Percentiles rank a stretch among this genome's conserved stretches.
These are phyloP conservation scores for Trypoxylus dichotomus DNA, from an alignment of 1,140 invertebrate species.

Conservation along the genomic window DNA sequence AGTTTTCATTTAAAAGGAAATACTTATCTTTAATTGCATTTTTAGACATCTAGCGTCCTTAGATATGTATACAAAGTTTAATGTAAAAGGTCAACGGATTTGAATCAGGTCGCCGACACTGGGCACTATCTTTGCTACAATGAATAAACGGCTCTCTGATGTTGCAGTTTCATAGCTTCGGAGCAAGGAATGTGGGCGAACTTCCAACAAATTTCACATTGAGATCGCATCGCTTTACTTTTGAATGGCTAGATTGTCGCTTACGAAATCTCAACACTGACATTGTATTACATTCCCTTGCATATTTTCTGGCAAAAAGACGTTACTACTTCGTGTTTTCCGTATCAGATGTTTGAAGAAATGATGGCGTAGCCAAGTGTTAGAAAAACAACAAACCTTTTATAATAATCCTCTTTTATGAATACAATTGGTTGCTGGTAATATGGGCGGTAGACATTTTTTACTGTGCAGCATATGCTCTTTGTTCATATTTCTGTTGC, in stretches of 20 bases:
- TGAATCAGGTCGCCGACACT: neutral
- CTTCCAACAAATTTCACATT: neutral
- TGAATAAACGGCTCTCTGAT: constrained; percentile 3
- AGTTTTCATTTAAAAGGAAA: no score
- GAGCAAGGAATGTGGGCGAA: neutral
- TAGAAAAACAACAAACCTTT: no score
- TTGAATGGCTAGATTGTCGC: neutral
- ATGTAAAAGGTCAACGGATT: neutral
- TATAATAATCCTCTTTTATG: no score
- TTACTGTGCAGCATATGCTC: no score
- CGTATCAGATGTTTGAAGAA: no score
- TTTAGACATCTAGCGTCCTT: neutral
- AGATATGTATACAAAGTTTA: neutral
- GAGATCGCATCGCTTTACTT: neutral
- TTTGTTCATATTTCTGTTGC: no score
- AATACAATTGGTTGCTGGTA: no score
- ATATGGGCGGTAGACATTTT: no score
- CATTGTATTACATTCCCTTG: neutral
- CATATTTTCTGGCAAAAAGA: no score
- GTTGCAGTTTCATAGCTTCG: constrained; percentile 9
- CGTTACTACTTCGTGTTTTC: no score
- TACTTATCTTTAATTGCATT: no score
- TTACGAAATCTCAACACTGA: neutral
- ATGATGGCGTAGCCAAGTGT: no score
- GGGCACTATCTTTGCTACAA: neutral